Evolutionary conservation across 2,888 invertebrate species (phyloP).

Genomic region (Leptinotarsa rubiginosa): DNA sequence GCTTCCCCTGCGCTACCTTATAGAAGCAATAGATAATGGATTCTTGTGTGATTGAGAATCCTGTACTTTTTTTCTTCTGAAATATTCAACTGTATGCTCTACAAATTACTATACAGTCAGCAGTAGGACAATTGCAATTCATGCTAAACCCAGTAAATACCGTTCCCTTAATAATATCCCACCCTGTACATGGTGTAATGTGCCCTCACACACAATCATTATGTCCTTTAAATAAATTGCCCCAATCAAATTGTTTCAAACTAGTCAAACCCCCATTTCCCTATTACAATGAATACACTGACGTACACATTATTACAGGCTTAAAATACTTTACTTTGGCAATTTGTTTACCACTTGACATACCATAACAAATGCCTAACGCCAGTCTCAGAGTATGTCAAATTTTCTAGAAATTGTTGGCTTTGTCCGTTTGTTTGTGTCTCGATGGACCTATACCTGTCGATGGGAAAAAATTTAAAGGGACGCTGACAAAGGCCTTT

Average conservation of each 20-base stretch:
- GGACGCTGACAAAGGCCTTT: constrained; percentile 35
- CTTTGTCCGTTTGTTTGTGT: constrained; percentile 19
- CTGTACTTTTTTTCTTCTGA: no score
- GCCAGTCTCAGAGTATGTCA: constrained; percentile 21
- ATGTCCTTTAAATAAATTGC: neutral
- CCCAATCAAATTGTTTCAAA: constrained; percentile 14
- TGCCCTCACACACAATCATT: neutral
- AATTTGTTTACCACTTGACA: constrained; percentile 31
- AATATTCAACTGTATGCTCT: no score
- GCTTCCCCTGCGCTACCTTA: no score
- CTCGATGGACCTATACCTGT: constrained; percentile 33
- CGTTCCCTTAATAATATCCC: neutral
- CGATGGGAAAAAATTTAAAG: constrained; percentile 42
- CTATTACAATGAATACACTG: neutral
- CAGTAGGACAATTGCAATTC: no score
- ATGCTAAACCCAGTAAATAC: no score
- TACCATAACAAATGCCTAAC: constrained; percentile 30
- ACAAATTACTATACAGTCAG: no score
- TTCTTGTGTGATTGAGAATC: no score
- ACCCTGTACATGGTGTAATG: neutral
- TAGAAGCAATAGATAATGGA: no score
- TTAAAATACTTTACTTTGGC: constrained; percentile 25
- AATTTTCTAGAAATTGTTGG: constrained; percentile 27
- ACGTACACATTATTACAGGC: constrained; percentile 18
- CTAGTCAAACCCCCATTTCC: neutral